Percentiles rank a stretch among this genome's conserved stretches.
These are phyloP conservation scores for Petroica traversi DNA, from an alignment of 2,113 vertebrate genomes.

Conservation along the genomic window DNA sequence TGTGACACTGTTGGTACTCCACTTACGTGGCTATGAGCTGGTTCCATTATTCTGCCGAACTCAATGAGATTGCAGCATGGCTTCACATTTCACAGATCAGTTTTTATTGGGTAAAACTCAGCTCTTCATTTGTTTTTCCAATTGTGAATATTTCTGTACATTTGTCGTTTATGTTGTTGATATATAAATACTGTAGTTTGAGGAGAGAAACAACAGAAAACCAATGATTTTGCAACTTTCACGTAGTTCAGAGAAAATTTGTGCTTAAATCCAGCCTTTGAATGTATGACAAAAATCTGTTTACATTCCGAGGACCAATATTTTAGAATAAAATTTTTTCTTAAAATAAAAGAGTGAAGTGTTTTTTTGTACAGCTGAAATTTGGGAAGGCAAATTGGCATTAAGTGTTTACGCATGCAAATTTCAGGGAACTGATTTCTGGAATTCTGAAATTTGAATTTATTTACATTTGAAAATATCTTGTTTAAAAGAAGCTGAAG, in stretches of 20 bases:
- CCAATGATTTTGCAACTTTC: not conserved
- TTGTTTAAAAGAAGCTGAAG: conserved; percentile 3
- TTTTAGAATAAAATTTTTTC: not conserved
- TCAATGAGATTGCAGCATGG: not conserved
- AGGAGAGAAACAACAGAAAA: not conserved
- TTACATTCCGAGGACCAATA: not conserved
- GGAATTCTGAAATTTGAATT: conserved; percentile 1
- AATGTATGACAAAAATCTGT: not conserved
- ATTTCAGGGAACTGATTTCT: not conserved
- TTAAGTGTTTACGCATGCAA: not conserved
- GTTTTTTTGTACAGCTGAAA: not conserved
- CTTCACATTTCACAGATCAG: not conserved
- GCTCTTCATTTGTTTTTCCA: not conserved
- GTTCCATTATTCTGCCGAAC: not conserved
- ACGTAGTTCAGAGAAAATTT: not conserved
- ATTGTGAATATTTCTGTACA: not conserved
- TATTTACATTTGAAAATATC: conserved; percentile 3
- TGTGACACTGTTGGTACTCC: not conserved
- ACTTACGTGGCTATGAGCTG: not conserved
- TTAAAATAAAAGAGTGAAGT: not conserved
- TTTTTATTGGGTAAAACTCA: not conserved
- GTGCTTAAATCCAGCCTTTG: not conserved
- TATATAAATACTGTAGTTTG: not conserved
- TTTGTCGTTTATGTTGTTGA: not conserved
- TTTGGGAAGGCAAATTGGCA: not conserved